A percentile compares a stretch with the other conserved stretches of the same genome.
phyloP scores from a whole-genome alignment of 2,888 invertebrate genomes.

The Cataglyphis altisquamis region DNA sequence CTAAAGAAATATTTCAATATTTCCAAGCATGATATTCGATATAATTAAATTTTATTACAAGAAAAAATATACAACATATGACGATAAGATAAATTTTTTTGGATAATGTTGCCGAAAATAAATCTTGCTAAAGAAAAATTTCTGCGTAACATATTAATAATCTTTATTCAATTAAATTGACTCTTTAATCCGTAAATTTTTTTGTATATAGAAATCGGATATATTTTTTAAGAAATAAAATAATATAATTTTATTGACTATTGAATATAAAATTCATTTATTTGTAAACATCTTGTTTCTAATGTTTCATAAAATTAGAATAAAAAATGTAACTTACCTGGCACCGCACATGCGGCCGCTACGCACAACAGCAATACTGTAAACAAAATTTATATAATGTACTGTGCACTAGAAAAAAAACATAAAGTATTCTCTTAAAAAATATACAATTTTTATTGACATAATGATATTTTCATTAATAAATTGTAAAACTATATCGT shows the following conservation, averaged over 20 bases:
- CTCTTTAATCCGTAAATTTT: neutral
- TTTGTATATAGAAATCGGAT: neutral
- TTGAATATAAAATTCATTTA: neutral
- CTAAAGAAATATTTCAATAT: neutral
- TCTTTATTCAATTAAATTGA: neutral
- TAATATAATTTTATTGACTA: neutral
- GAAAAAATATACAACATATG: neutral
- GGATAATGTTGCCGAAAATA: too few species aligned
- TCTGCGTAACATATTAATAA: neutral
- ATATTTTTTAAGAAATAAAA: neutral
- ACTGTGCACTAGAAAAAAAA: neutral
- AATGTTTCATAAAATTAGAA: neutral
- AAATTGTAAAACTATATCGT: neutral
- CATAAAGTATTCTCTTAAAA: neutral
- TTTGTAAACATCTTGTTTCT: neutral
- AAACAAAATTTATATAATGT: slow-evolving; percentile 49
- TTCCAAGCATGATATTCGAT: neutral
- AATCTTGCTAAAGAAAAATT: neutral
- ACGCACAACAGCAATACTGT: slow-evolving; percentile 73
- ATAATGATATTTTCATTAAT: neutral
- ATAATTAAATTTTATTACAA: neutral
- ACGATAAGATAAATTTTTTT: neutral
- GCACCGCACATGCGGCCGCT: slow-evolving; percentile 69
- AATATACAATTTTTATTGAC: neutral
- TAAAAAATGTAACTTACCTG: slow-evolving; percentile 70